These are phyloP conservation scores for Palythoa grandiflora DNA, from an alignment of 92 coral and sea anemone species.

Conservation along the genomic window DNA sequence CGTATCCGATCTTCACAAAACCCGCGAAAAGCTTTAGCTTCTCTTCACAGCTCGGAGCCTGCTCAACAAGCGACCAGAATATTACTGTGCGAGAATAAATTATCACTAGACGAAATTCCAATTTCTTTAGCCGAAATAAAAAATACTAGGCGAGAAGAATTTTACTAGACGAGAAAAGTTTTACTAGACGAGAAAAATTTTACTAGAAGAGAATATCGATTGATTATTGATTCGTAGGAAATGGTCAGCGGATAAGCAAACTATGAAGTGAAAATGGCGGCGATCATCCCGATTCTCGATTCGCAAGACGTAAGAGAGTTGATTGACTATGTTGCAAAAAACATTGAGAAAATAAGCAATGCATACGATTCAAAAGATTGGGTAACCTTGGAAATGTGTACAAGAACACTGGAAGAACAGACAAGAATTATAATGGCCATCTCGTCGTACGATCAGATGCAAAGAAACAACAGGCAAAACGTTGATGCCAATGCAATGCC, in stretches of 20 bases:
- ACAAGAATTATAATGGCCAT: conserved; percentile 23
- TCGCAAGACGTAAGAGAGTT: not conserved
- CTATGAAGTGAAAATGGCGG: conserved; percentile 14
- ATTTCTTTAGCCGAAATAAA: not conserved
- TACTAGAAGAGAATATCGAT: not conserved
- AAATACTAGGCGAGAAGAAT: not conserved
- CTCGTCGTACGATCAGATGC: not conserved
- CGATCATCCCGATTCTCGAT: not conserved
- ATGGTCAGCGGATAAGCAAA: conserved; percentile 25
- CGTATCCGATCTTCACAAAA: conserved; percentile 7
- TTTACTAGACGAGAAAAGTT: not conserved
- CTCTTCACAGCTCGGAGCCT: conserved; percentile 17
- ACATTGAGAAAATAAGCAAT: conserved; percentile 8
- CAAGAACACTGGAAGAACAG: conserved; percentile 24
- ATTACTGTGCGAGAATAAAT: too few relatives aligned
- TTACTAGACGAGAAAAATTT: not conserved
- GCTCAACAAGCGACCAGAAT: conserved; percentile 39
- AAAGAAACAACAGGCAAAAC: conserved; percentile 6
- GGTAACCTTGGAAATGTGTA: conserved; percentile 19
- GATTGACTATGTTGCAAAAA: not conserved
- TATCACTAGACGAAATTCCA: too few relatives aligned
- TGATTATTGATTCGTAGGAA: conserved; percentile 23
- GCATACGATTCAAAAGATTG: conserved; percentile 31
- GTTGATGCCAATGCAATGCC: conserved; percentile 38
- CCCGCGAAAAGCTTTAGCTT: not conserved